Evolutionary conservation across 53 echinoderm and acorn worm species (phyloP), one percentile per base, ranked within the genome.

Genomic region (Pentamera pediparva): DNA sequence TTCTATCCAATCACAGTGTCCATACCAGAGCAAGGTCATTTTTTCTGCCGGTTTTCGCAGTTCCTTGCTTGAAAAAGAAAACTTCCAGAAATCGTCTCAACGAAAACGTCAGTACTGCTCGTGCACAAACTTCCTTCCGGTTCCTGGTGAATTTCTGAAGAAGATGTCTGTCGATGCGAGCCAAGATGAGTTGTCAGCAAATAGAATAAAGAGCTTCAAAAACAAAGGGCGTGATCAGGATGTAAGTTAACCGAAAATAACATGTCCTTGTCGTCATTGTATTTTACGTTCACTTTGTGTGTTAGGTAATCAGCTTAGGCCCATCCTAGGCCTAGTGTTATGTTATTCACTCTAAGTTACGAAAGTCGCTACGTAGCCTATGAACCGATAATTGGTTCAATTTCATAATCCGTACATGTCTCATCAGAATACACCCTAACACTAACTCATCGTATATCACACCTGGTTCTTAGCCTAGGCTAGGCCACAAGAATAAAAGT

Each of bases 171-270:
- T 67, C 41, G 67, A 67, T 37, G 67, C 67, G 15, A 67, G 45
- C 15, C 67, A 67, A 67, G 67, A 67, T 72, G 73, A 54, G 19
- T 52, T 54, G 54, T 52, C 73, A 17, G 35, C 85, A 52, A 83
- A 82, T 61, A 87, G 96, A 65, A 76, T 96, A 82, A 96, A 96
- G 78, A 85, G 88, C 82, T 96, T 91, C 58, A 96, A 96, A 83
- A 90, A 96, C 77, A 96, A 96, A 78, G 96, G 91, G 67, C 84
- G 91, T 69, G 96, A 96, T 78, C 85, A 88, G 63, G 96, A 96
- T 85, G 96, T 96, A 82, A 51, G 96, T 85, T 59, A 56, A 50
- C 18, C 6, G 10, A 52, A 18, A 72, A 50, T 13, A 19, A 27
- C 54, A 20, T 25, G 34, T 30, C 31, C 36, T 18, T 67, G 41